A percentile compares a stretch with the other conserved stretches of the same genome.
These are phyloP conservation scores for Synergus laeviventris DNA, from an alignment of 2,888 invertebrate genomes.

Conservation along the genomic window DNA sequence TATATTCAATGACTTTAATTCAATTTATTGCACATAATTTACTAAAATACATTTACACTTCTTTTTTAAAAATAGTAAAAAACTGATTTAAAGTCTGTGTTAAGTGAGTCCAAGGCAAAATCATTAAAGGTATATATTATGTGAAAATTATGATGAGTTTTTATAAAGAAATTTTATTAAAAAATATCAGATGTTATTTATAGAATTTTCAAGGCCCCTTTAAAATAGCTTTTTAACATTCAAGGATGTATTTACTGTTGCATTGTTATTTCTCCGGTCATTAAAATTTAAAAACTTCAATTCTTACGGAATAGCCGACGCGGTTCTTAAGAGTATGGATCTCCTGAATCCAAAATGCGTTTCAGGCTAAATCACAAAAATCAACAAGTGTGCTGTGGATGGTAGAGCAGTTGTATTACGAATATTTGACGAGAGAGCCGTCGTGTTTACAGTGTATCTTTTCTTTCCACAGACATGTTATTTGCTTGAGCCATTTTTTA, in stretches of 20 bases:
- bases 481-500: slow-evolving; percentile 29
- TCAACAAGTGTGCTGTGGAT: slow-evolving; percentile 61
- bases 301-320: slow-evolving; percentile 13
- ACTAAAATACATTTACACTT: not conserved
- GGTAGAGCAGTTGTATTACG: slow-evolving; percentile 53
- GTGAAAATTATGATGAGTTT: too few species aligned
- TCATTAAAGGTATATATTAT: not conserved
- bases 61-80: not conserved
- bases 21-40: not conserved
- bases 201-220: not conserved
- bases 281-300: slow-evolving; percentile 11
- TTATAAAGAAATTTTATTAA: too few species aligned
- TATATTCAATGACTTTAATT: too few species aligned
- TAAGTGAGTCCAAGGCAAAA: not conserved
- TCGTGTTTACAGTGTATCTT: slow-evolving; percentile 58
- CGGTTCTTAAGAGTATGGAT: not conserved
- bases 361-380: slow-evolving; percentile 66
- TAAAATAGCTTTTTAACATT: not conserved
- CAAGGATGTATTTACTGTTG: slow-evolving; percentile 15
- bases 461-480: slow-evolving; percentile 14
- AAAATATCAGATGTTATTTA: not conserved
- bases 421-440: slow-evolving; percentile 66
- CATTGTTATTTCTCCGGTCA: slow-evolving; percentile 11
- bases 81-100: not conserved
- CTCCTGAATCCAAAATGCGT: slow-evolving; percentile 36